These are phyloP conservation scores for Pelagia noctiluca DNA, from an alignment of 30 jellyfish, hydroid and myxozoan genomes.

Conservation along the genomic window DNA sequence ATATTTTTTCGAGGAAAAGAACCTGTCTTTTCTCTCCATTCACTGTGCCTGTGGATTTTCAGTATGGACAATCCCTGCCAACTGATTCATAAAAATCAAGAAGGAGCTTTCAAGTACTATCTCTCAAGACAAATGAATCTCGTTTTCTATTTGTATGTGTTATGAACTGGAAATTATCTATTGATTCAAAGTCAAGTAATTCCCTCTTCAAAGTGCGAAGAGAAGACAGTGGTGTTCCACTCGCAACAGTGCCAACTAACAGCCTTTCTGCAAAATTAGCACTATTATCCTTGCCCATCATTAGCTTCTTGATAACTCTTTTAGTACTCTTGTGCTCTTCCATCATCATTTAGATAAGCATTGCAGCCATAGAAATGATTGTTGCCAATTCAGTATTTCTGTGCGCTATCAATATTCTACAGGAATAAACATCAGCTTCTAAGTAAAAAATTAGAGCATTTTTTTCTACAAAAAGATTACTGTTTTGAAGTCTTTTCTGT, in stretches of 20 bases:
- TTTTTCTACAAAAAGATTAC: constrained; percentile 35
- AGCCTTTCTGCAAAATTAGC: constrained; percentile 59
- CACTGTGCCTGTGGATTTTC: constrained; percentile 34
- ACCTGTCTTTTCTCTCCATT: constrained; percentile 53
- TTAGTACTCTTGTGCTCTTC: constrained; percentile 33
- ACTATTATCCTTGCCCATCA: constrained; percentile 58
- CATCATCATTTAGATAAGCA: constrained; percentile 19
- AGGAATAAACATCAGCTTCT: constrained; percentile 16
- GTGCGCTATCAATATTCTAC: constrained; percentile 39
- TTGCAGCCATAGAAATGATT: constrained; percentile 1
- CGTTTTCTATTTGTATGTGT: constrained; percentile 32
- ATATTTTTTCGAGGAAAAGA: constrained; percentile 15
- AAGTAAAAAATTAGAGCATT: constrained; percentile 27
- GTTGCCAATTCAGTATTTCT: constrained; percentile 28
- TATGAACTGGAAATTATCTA: constrained; percentile 39
- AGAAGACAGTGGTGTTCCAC: constrained; percentile 22
- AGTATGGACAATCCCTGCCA: constrained; percentile 60
- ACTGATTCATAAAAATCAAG: constrained; percentile 39
- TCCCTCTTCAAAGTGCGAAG: constrained; percentile 36
- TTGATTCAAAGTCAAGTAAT: constrained; percentile 32
- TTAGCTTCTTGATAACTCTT: constrained; percentile 24
- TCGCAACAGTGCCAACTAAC: constrained; percentile 42
- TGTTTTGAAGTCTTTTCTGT: constrained; percentile 16
- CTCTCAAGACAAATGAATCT: constrained; percentile 39
- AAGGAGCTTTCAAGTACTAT: constrained; percentile 33